Percentiles rank a stretch among this genome's conserved stretches.
phyloP scores from a whole-genome alignment of 2,888 invertebrate genomes.

The Xylota segnis region DNA sequence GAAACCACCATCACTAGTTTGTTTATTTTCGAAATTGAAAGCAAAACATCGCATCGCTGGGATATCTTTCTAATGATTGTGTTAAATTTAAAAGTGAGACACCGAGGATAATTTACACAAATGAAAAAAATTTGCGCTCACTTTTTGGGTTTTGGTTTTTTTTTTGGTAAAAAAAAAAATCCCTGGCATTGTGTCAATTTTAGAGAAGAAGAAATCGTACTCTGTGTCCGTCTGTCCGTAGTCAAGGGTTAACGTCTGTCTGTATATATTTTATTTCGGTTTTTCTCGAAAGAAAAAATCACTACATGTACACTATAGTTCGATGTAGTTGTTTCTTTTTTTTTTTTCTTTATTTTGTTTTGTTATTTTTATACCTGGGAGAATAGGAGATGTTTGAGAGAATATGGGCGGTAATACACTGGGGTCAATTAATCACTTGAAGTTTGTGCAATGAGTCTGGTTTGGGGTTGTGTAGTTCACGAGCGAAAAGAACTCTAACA shows the following conservation, averaged over 20 bases:
- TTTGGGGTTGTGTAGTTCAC: no score
- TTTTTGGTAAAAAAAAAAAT: constrained; percentile 18
- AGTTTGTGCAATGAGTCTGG: no score
- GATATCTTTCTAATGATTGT: constrained; percentile 45
- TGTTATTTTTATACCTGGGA: constrained; percentile 35
- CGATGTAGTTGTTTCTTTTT: not conserved
- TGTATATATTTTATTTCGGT: constrained; percentile 27
- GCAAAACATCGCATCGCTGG: constrained; percentile 34
- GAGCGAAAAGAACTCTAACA: no score
- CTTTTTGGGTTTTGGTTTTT: constrained; percentile 12
- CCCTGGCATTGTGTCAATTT: constrained; percentile 54
- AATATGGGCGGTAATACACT: constrained; percentile 1
- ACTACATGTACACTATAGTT: not conserved
- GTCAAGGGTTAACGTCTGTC: constrained; percentile 59
- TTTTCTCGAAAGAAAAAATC: not conserved
- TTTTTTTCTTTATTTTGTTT: constrained; percentile 11
- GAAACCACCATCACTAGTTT: constrained; percentile 1
- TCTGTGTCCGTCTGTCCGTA: constrained; percentile 31
- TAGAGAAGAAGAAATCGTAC: constrained; percentile 21
- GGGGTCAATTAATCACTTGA: not conserved
- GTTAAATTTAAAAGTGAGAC: constrained; percentile 16
- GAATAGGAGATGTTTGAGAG: constrained; percentile 3
- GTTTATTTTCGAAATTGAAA: constrained; percentile 56
- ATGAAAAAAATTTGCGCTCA: constrained; percentile 16
- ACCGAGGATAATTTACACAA: constrained; percentile 16